Evolutionary conservation across 2,888 invertebrate genomes (phyloP).

Genomic region (Amblyjoppa fuscipennis): DNA sequence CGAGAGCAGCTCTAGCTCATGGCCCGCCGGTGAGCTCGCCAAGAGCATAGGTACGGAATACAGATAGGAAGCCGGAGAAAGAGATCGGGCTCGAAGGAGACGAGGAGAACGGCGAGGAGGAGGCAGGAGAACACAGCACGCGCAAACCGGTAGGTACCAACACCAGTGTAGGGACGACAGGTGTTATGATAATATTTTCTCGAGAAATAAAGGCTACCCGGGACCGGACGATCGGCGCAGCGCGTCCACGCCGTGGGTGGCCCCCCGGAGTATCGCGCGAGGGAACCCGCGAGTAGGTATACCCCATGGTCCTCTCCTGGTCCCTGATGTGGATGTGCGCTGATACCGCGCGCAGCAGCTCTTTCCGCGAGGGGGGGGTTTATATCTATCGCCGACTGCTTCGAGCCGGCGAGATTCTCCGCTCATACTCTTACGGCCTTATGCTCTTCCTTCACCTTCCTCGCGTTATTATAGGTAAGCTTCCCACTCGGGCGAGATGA

Average conservation of each 20-base stretch:
- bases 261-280: constrained; percentile 48
- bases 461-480: constrained; percentile 49
- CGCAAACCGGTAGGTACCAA: constrained; percentile 73
- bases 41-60: constrained; percentile 44
- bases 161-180: constrained; percentile 74
- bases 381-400: constrained; percentile 29
- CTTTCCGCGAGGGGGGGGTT: constrained; percentile 31
- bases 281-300: constrained; percentile 28
- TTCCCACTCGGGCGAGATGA: constrained; percentile 68
- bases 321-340: constrained; percentile 24
- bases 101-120: constrained; percentile 38
- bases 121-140: constrained; percentile 58
- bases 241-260: constrained; percentile 72
- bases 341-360: constrained; percentile 44
- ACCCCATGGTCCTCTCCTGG: background rate
- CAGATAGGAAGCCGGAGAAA: constrained; percentile 48
- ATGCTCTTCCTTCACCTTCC: constrained; percentile 45
- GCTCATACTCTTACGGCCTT: constrained; percentile 24
- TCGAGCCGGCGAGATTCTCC: constrained; percentile 5
- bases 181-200: constrained; percentile 82
- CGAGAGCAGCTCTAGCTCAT: constrained; percentile 26
- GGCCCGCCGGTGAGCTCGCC: constrained; percentile 50
- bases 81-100: constrained; percentile 47
- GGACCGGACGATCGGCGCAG: constrained; percentile 60
- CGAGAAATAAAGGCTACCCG: constrained; percentile 81